A percentile compares a stretch with the other conserved stretches of the same genome.
These are phyloP conservation scores for Urocolius indicus DNA, from an alignment of 2,113 vertebrate genomes.

Conservation along the genomic window DNA sequence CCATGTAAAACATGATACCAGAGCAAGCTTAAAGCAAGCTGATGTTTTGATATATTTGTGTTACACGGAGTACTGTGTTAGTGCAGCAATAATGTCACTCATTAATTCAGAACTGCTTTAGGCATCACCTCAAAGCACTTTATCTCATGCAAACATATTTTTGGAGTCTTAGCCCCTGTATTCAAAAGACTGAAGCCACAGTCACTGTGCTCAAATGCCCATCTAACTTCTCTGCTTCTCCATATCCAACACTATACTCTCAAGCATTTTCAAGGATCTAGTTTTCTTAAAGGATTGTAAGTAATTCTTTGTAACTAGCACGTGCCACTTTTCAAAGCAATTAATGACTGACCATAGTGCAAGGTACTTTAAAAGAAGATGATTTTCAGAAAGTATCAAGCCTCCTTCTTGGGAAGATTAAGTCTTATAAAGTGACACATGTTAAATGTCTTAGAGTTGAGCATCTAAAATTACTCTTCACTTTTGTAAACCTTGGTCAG, in stretches of 20 bases:
- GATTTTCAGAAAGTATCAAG: not conserved
- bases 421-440: not conserved
- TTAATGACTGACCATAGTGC: not conserved
- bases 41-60: not conserved
- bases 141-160: not conserved
- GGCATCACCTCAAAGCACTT: not conserved
- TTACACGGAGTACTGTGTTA: not conserved
- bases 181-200: not conserved
- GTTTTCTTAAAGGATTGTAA: not conserved
- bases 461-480: not conserved
- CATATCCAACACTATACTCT: not conserved
- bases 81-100: not conserved
- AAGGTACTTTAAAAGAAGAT: not conserved
- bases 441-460: not conserved
- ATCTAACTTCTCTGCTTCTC: not conserved
- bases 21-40: not conserved
- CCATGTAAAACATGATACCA: not conserved
- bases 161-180: not conserved
- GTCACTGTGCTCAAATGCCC: not conserved
- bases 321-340: not conserved
- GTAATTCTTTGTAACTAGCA: not conserved
- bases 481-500: not conserved
- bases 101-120: not conserved
- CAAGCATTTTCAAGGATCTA: not conserved
- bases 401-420: not conserved